A percentile compares a stretch with the other conserved stretches of the same genome.
These are phyloP conservation scores for Perca fluviatilis DNA, from an alignment of 2,113 vertebrate genomes.

Conservation along the genomic window DNA sequence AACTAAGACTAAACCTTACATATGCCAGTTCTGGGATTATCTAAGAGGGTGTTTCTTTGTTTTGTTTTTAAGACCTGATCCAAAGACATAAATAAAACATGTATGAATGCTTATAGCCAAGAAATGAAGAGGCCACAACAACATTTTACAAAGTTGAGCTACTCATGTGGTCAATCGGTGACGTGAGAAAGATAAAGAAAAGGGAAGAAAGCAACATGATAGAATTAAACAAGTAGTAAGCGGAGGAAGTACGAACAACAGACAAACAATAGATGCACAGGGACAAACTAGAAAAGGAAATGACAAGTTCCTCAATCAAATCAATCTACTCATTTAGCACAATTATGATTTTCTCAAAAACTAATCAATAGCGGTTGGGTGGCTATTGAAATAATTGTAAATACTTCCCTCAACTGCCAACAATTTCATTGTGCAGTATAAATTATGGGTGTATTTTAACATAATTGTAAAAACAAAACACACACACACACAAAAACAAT, in stretches of 20 bases:
- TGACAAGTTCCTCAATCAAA: neutral
- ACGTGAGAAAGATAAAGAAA: conserved; percentile 8
- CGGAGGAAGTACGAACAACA: conserved; percentile 5
- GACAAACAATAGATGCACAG: neutral
- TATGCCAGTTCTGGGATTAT: too few relatives aligned
- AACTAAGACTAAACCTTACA: too few relatives aligned
- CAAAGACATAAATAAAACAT: conserved; percentile 6
- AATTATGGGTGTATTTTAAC: neutral
- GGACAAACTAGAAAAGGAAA: conserved; percentile 23
- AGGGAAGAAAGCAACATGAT: conserved; percentile 24
- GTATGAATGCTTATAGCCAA: neutral
- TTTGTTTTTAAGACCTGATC: neutral
- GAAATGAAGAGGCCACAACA: neutral
- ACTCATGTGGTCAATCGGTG: neutral
- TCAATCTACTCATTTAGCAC: neutral
- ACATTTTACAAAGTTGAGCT: neutral
- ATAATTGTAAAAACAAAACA: neutral
- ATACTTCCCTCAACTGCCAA: neutral
- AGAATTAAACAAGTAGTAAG: neutral
- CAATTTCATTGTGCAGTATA: neutral
- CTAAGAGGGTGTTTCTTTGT: too few relatives aligned
- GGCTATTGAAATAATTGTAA: neutral
- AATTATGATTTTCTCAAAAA: neutral
- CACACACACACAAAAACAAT: too few relatives aligned
- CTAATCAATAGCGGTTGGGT: neutral